These are phyloP conservation scores for Eumaeus atala DNA, from an alignment of 1,140 invertebrate genomes.

Conservation along the genomic window DNA sequence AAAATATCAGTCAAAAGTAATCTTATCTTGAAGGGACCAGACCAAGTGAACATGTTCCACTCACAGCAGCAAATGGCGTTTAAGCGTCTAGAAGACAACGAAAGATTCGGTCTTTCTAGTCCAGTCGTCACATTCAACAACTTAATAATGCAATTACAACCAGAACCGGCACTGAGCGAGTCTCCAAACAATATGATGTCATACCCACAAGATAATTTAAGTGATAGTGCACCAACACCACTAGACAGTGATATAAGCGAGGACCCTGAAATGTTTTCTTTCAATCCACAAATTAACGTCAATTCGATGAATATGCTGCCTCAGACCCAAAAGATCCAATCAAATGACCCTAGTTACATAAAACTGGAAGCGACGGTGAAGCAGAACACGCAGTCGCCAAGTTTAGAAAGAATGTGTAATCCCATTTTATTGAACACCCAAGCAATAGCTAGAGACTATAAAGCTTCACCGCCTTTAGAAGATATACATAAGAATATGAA, in stretches of 20 bases:
- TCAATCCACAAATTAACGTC: conserved; percentile 56
- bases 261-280: conserved; percentile 58
- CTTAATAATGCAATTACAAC: conserved; percentile 59
- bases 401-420: conserved; percentile 62
- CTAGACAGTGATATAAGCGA: conserved; percentile 45
- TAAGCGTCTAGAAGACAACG: conserved; percentile 56
- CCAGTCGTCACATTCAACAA: conserved; percentile 66
- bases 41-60: conserved; percentile 66
- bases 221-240: conserved; percentile 40
- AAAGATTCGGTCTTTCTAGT: conserved; percentile 48
- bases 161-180: conserved; percentile 48
- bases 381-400: conserved; percentile 64
- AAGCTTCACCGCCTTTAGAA: conserved; percentile 61
- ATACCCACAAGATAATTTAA: conserved; percentile 48
- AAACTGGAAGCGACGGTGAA: conserved; percentile 63
- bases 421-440: conserved; percentile 52
- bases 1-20: conserved; percentile 74
- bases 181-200: conserved; percentile 49
- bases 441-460: conserved; percentile 52
- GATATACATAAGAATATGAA: conserved; percentile 64
- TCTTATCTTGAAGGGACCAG: conserved; percentile 66
- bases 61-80: conserved; percentile 68
- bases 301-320: conserved; percentile 51
- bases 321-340: conserved; percentile 48
- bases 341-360: conserved; percentile 60